Conservation (phyloP, 2,888 invertebrate genomes). For the Thymelicus acteon region DNA sequence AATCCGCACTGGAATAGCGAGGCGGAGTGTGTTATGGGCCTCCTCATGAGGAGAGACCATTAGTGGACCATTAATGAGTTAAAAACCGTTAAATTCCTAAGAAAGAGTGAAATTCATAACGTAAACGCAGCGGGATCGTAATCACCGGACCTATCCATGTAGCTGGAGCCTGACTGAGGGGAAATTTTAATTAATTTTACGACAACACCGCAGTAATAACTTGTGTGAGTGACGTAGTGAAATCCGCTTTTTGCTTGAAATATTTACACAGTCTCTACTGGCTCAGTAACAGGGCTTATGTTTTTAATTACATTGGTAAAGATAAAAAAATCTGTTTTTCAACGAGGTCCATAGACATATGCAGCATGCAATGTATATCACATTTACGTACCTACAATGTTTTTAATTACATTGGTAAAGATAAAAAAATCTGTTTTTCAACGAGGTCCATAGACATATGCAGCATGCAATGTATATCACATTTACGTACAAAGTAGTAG, state of each 20-base stretch:
- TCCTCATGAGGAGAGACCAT: too few species aligned
- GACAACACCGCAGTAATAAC: constrained; percentile 24
- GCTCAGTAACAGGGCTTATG: not conserved
- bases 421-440: not conserved
- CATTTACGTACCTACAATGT: too few species aligned
- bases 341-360: not conserved
- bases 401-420: not conserved
- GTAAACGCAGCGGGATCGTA: not conserved
- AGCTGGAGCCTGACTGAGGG: not conserved
- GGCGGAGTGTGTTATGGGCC: too few species aligned
- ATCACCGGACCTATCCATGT: not conserved
- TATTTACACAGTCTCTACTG: constrained; percentile 11
- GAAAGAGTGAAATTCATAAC: not conserved
- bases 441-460: not conserved
- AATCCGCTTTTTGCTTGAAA: constrained; percentile 21
- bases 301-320: not conserved
- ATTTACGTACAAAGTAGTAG: too few species aligned
- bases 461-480: too few species aligned
- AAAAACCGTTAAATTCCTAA: not conserved
- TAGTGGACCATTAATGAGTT: too few species aligned
- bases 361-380: too few species aligned
- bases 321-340: not conserved
- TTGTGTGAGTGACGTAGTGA: constrained; percentile 19
- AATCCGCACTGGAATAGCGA: too few species aligned
- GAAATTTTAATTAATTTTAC: constrained; percentile 32